Percentiles rank a stretch among this genome's conserved stretches.
Evolutionary conservation across 2,113 vertebrate species (phyloP).

Genomic region (Chinchilla lanigera): DNA sequence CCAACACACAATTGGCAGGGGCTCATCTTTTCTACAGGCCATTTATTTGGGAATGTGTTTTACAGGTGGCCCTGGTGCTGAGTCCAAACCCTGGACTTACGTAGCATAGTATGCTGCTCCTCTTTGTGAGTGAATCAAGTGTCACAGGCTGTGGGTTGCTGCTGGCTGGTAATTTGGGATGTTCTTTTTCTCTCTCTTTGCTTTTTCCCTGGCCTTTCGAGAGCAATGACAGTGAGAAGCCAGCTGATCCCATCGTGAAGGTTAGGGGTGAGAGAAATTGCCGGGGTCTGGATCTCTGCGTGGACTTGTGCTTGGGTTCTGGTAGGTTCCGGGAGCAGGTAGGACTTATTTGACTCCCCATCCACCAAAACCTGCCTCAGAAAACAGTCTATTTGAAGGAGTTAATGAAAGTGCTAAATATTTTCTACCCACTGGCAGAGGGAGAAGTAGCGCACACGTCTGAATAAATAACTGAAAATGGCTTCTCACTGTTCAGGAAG

Average conservation of each 20-base stretch:
- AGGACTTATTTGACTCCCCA: slow-evolving; percentile 27
- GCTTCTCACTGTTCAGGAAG: slow-evolving; percentile 87
- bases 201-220: slow-evolving; percentile 53
- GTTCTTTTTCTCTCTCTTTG: slow-evolving; percentile 35
- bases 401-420: slow-evolving; percentile 79
- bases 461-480: slow-evolving; percentile 88
- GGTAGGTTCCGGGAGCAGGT: slow-evolving; percentile 48
- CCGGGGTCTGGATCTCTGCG: background rate
- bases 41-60: slow-evolving; percentile 80
- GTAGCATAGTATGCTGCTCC: background rate
- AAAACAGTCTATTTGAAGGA: slow-evolving; percentile 82
- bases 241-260: slow-evolving; percentile 65
- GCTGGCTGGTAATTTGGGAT: slow-evolving; percentile 13
- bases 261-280: background rate
- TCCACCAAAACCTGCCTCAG: slow-evolving; percentile 73
- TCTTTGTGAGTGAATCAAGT: slow-evolving; percentile 53
- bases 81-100: slow-evolving; percentile 56
- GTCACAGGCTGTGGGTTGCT: background rate
- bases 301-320: background rate
- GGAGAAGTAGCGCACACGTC: slow-evolving; percentile 80
- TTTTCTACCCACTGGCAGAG: slow-evolving; percentile 83
- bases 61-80: slow-evolving; percentile 76
- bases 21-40: slow-evolving; percentile 66
- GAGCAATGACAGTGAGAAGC: slow-evolving; percentile 36
- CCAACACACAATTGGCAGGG: slow-evolving; percentile 53